phyloP scores from a whole-genome alignment of 1,140 invertebrate genomes.

The Pectinophora gossypiella region DNA sequence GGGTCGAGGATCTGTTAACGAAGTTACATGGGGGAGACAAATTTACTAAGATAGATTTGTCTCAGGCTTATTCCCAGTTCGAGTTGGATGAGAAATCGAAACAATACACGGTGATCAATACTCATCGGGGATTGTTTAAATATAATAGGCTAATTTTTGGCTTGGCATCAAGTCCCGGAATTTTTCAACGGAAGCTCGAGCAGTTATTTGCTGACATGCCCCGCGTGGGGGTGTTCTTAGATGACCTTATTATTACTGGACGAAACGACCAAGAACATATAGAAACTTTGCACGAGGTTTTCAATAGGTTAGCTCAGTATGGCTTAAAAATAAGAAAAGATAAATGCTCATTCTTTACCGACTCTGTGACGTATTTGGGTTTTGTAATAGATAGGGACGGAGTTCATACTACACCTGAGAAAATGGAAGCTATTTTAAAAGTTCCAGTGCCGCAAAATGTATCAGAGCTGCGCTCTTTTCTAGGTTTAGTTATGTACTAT shows the following conservation, averaged over 20 bases:
- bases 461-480: constrained; percentile 24
- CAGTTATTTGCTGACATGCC: constrained; percentile 7
- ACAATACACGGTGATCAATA: background rate
- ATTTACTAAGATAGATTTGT: constrained; percentile 7
- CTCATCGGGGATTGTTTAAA: background rate
- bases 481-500: constrained; percentile 31
- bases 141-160: background rate
- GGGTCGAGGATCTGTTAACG: constrained; percentile 30
- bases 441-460: constrained; percentile 24
- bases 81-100: constrained; percentile 1
- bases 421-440: constrained; percentile 10
- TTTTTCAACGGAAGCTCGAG: constrained; percentile 6
- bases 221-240: background rate
- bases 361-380: too few relatives aligned
- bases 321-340: constrained; percentile 7
- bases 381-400: constrained; percentile 37
- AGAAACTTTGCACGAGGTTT: background rate
- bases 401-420: constrained; percentile 16
- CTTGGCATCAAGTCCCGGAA: background rate
- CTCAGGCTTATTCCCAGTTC: background rate
- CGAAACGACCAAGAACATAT: background rate
- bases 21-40: constrained; percentile 16
- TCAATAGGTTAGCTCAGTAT: background rate
- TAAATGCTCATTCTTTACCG: constrained; percentile 35
- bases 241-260: constrained; percentile 8